Evolutionary conservation across 2,797 vertebrate genomes (phyloP).

Genomic region (Falco biarmicus): DNA sequence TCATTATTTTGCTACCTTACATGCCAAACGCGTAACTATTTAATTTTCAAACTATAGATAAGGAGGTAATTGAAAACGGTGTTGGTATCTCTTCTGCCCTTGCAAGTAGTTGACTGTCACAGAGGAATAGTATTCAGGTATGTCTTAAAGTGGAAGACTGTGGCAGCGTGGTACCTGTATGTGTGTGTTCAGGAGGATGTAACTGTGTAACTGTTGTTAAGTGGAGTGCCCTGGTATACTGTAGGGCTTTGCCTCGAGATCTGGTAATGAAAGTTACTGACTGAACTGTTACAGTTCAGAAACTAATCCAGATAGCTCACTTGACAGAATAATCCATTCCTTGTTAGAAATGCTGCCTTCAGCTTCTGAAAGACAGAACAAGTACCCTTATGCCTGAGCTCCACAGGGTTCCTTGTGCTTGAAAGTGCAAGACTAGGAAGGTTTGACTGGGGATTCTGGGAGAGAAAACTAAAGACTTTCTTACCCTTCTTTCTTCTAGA

Average conservation of each 20-base stretch:
- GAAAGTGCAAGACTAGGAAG: not conserved
- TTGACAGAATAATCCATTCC: conserved; percentile 28
- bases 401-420: not conserved
- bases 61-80: not conserved
- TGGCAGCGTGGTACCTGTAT: not conserved
- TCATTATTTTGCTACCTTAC: not conserved
- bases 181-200: not conserved
- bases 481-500: not conserved
- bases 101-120: not conserved
- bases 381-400: conserved; percentile 3
- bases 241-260: not conserved
- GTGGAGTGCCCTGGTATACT: not conserved
- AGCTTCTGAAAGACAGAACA: not conserved
- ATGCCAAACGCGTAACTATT: not conserved
- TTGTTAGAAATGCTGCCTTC: conserved; percentile 22
- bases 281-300: not conserved
- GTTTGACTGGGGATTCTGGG: not conserved
- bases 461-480: not conserved
- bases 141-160: not conserved
- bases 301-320: conserved; percentile 23
- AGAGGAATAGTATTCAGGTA: not conserved
- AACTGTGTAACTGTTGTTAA: too few species aligned
- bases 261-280: not conserved
- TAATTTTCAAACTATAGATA: not conserved
- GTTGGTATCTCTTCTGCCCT: not conserved